Percentiles rank a stretch among this genome's conserved stretches.
Conservation (phyloP, 2,888 invertebrate genomes). For the Acanthococcus lagerstroemiae region DNA sequence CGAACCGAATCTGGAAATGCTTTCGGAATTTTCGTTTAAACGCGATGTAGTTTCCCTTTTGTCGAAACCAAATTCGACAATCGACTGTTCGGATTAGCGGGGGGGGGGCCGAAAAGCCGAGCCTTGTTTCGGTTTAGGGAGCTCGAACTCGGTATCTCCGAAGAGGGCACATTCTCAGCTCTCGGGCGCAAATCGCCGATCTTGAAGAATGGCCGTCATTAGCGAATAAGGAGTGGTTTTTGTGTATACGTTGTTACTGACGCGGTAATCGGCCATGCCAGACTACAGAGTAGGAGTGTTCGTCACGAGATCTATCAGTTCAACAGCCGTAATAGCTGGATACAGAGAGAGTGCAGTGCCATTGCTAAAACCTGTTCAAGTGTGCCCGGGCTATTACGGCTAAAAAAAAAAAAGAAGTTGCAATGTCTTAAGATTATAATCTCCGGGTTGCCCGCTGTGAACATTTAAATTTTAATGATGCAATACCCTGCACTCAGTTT, state of each 20-base stretch:
- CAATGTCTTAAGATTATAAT: slow-evolving; percentile 22
- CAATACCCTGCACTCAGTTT: too few species aligned
- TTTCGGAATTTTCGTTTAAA: too few species aligned
- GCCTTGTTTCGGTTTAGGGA: too few species aligned
- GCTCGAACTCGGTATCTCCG: too few species aligned
- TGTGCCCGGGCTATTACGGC: slow-evolving; percentile 25
- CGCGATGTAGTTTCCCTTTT: too few species aligned
- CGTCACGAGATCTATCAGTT: slow-evolving; percentile 25
- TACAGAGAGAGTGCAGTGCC: slow-evolving; percentile 19
- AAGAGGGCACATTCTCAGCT: too few species aligned
- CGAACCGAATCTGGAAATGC: too few species aligned
- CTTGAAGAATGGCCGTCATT: slow-evolving; percentile 22
- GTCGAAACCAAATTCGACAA: too few species aligned
- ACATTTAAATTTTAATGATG: slow-evolving; percentile 24
- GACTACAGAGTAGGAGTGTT: slow-evolving; percentile 22
- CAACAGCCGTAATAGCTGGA: slow-evolving; percentile 25
- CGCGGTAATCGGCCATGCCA: slow-evolving; percentile 19
- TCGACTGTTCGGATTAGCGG: too few species aligned
- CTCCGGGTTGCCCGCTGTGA: slow-evolving; percentile 8
- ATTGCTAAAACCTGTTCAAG: slow-evolving; percentile 26
- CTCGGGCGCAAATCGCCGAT: too few species aligned
- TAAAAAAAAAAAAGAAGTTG: slow-evolving; percentile 15
- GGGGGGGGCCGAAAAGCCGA: too few species aligned
- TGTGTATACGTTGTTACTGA: neutral
- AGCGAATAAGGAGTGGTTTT: slow-evolving; percentile 18